Conservation (phyloP, 2,113 vertebrate genomes). For the Bucco capensis region DNA sequence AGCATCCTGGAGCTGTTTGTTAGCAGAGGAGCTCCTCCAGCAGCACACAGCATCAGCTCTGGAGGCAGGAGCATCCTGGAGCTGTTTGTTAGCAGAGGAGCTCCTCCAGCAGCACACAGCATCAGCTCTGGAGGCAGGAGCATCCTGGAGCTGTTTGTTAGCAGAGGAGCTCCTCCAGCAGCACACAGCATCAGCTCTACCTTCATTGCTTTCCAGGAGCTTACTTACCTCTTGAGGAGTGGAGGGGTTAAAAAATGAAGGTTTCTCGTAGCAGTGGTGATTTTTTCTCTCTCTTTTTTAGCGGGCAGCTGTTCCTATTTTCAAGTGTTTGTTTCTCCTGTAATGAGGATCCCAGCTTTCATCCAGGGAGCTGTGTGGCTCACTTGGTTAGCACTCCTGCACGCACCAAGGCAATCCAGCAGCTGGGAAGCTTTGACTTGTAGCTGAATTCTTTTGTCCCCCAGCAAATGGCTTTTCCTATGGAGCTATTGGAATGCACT, state of each 20-base stretch:
- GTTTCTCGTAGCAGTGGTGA: slow-evolving; percentile 14
- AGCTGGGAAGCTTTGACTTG: slow-evolving; percentile 81
- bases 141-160: slow-evolving; percentile 29
- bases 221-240: too few species aligned
- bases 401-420: slow-evolving; percentile 67
- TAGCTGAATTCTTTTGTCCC: slow-evolving; percentile 76
- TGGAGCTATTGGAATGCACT: slow-evolving; percentile 85
- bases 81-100: too few species aligned
- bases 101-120: too few species aligned
- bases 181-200: slow-evolving; percentile 52
- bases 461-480: slow-evolving; percentile 79
- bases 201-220: slow-evolving; percentile 61
- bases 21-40: too few species aligned
- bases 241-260: background rate
- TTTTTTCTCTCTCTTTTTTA: slow-evolving; percentile 16
- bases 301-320: slow-evolving; percentile 72
- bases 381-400: slow-evolving; percentile 73
- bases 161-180: slow-evolving; percentile 5
- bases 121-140: background rate
- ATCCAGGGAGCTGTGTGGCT: slow-evolving; percentile 74
- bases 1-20: too few species aligned
- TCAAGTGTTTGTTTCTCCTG: slow-evolving; percentile 82
- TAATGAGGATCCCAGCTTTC: slow-evolving; percentile 83
- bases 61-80: too few species aligned
- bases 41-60: too few species aligned